phyloP scores from a whole-genome alignment of 2,888 invertebrate genomes.

The Andrena dorsata region DNA sequence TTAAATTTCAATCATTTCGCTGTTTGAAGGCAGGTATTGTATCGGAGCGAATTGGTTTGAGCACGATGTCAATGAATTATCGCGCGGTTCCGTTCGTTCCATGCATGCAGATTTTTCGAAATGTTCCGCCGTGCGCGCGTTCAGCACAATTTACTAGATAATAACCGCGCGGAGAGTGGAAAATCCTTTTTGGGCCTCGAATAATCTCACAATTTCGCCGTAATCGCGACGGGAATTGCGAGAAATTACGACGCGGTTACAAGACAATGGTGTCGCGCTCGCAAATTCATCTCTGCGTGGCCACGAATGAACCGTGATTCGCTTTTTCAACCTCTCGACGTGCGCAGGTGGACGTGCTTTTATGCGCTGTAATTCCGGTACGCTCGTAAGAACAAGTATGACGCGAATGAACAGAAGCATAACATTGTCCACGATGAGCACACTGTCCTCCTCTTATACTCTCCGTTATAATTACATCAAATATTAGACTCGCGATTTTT shows the following conservation, averaged over 20 bases:
- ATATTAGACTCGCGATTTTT: background rate
- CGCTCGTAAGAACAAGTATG: background rate
- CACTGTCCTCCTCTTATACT: background rate
- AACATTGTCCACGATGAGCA: background rate
- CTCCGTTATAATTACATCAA: background rate
- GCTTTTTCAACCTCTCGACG: conserved; percentile 30
- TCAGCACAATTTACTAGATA: conserved; percentile 15
- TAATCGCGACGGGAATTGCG: conserved; percentile 50
- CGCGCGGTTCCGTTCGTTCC: too few species aligned
- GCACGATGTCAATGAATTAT: background rate
- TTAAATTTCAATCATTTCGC: background rate
- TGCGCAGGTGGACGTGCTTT: conserved; percentile 30
- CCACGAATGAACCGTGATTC: conserved; percentile 46
- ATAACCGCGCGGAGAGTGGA: background rate
- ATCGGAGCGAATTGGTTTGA: background rate
- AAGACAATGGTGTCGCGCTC: conserved; percentile 40
- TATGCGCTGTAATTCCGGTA: conserved; percentile 50
- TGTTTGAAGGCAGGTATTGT: background rate
- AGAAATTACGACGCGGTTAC: conserved; percentile 47
- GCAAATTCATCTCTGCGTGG: conserved; percentile 28
- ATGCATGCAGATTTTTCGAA: background rate
- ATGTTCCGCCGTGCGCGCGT: background rate
- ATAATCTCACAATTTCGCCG: conserved; percentile 12
- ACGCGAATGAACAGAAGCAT: background rate
- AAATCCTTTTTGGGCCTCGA: conserved; percentile 5